Percentiles rank a stretch among this genome's conserved stretches.
phyloP scores from a whole-genome alignment of 2,888 invertebrate species.

The Slavum lentiscoides region DNA sequence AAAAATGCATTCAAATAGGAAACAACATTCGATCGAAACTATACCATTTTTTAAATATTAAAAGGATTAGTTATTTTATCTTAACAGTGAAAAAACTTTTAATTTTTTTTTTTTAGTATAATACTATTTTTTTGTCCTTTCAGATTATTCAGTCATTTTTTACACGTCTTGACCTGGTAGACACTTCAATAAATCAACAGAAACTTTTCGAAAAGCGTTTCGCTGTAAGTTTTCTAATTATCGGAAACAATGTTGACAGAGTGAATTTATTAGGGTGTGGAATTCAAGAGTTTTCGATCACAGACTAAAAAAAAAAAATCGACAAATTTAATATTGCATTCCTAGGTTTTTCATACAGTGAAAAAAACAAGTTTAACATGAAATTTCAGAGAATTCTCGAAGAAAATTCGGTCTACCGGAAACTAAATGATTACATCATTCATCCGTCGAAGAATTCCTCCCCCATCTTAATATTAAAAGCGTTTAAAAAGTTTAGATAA shows the following conservation, averaged over 20 bases:
- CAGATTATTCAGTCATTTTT: conserved; percentile 45
- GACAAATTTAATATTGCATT: conserved; percentile 26
- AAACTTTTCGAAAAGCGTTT: conserved; percentile 44
- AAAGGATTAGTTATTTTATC: conserved; percentile 30
- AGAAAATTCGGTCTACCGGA: conserved; percentile 7
- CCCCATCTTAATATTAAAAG: background rate
- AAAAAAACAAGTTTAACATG: conserved; percentile 35
- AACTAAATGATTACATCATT: conserved; percentile 4
- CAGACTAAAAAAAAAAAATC: conserved; percentile 32
- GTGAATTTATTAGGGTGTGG: conserved; percentile 48
- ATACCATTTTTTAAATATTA: conserved; percentile 11
- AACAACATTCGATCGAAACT: conserved; percentile 17
- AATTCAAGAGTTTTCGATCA: conserved; percentile 45
- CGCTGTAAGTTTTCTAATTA: conserved; percentile 49
- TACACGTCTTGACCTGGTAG: conserved; percentile 37
- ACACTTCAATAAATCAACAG: conserved; percentile 48
- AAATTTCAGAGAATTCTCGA: background rate
- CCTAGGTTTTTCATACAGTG: conserved; percentile 29
- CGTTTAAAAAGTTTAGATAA: background rate
- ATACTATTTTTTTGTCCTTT: conserved; percentile 32
- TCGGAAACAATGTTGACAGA: conserved; percentile 52
- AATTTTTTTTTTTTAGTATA: conserved; percentile 30
- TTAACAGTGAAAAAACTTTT: conserved; percentile 11
- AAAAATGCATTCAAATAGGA: background rate
- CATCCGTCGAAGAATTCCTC: background rate